Conservation (phyloP, 2,888 invertebrate species). For the Cenopis cana region DNA sequence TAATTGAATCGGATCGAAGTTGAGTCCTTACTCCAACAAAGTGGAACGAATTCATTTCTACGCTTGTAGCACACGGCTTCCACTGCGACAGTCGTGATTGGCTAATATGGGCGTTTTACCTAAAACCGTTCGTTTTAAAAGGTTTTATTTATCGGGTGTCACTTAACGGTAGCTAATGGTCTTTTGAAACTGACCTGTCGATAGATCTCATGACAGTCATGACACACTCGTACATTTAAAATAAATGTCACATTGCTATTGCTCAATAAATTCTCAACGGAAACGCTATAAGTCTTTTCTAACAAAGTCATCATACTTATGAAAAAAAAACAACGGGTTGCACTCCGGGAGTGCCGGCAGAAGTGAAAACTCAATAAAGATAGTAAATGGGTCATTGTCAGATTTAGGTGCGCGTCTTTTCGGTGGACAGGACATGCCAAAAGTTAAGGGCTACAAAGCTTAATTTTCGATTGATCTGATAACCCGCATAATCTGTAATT, state of each 20-base stretch:
- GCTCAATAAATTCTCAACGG: slow-evolving; percentile 6
- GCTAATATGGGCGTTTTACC: slow-evolving; percentile 32
- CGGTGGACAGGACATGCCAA: no score
- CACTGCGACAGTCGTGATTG: slow-evolving; percentile 24
- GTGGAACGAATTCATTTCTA: slow-evolving; percentile 35
- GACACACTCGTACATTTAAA: no score
- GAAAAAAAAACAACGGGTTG: no score
- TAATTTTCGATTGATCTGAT: no score
- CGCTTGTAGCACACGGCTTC: slow-evolving; percentile 23
- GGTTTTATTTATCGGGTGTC: slow-evolving; percentile 40
- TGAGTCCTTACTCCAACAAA: slow-evolving; percentile 13
- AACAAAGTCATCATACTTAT: no score
- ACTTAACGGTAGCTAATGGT: slow-evolving; percentile 43
- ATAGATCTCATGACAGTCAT: slow-evolving; percentile 4
- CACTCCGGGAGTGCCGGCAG: no score
- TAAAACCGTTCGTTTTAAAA: slow-evolving; percentile 37
- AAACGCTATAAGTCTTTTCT: slow-evolving; percentile 19
- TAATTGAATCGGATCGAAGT: slow-evolving; percentile 20
- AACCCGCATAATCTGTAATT: no score
- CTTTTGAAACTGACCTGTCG: slow-evolving; percentile 39
- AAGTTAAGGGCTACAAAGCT: no score
- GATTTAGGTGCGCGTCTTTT: no score
- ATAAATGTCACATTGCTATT: slow-evolving; percentile 10
- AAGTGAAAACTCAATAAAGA: no score
- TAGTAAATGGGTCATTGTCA: no score